Conservation (phyloP, 2,113 vertebrate genomes). For the Indicator maculatus region DNA sequence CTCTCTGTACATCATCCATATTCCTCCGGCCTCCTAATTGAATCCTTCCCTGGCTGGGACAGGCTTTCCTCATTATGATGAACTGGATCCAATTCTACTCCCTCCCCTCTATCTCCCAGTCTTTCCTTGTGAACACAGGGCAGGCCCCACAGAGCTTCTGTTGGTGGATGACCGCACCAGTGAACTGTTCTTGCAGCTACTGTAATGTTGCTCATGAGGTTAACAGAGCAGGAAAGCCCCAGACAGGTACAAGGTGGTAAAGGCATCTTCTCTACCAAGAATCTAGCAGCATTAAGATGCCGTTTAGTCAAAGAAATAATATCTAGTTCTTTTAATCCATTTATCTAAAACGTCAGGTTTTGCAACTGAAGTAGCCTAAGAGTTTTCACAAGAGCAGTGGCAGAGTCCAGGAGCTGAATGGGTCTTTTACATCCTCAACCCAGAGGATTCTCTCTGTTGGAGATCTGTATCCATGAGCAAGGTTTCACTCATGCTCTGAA, state of each 20-base stretch:
- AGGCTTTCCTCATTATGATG: slow-evolving; percentile 49
- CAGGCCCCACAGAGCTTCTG: slow-evolving; percentile 29
- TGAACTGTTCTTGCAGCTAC: slow-evolving; percentile 24
- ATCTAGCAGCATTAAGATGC: background rate
- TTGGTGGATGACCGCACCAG: background rate
- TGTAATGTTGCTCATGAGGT: background rate
- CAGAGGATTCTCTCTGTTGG: background rate
- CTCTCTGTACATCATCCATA: background rate
- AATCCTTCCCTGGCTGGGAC: slow-evolving; percentile 39
- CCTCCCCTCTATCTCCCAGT: background rate
- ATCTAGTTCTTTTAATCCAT: background rate
- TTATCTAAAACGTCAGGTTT: background rate
- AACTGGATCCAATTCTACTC: slow-evolving; percentile 50
- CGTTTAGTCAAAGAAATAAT: background rate
- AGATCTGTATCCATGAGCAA: background rate
- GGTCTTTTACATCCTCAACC: background rate
- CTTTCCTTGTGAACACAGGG: background rate
- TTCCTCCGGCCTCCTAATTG: slow-evolving; percentile 47
- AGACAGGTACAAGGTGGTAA: slow-evolving; percentile 17
- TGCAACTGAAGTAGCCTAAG: background rate
- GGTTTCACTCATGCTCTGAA: background rate
- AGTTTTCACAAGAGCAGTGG: background rate
- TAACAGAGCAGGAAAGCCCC: slow-evolving; percentile 5
- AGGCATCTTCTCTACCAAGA: background rate
- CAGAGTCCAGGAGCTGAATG: background rate